Percentiles rank a stretch among this genome's conserved stretches.
These are phyloP conservation scores for Drosophila arizonae DNA, from an alignment of 1,140 invertebrate species.

Conservation along the genomic window DNA sequence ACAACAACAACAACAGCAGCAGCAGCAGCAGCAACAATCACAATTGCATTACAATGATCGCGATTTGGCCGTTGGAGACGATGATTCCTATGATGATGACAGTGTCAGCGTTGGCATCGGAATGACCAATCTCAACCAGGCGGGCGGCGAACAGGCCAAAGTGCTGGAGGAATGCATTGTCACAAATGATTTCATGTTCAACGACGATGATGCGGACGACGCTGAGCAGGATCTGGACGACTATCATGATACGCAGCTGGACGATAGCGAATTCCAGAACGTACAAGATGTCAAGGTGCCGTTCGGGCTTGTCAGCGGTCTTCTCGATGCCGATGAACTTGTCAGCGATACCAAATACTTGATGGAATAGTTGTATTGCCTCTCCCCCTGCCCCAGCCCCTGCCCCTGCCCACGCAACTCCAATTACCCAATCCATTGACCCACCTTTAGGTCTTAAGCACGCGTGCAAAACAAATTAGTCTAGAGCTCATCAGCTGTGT, in stretches of 20 bases:
- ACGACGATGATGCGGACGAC: constrained; percentile 47
- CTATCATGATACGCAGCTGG: constrained; percentile 44
- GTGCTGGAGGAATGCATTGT: constrained; percentile 74
- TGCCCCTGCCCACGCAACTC: neutral
- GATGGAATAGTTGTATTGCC: constrained; percentile 50
- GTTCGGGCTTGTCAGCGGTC: constrained; percentile 52
- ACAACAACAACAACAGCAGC: neutral
- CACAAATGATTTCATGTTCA: constrained; percentile 71
- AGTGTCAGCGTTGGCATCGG: constrained; percentile 13
- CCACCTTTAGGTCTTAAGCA: constrained; percentile 9
- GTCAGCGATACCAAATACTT: constrained; percentile 62
- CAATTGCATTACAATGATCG: constrained; percentile 8
- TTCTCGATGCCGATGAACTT: constrained; percentile 60
- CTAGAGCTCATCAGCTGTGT: constrained; percentile 32
- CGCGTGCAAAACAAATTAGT: constrained; percentile 12
- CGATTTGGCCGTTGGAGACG: neutral
- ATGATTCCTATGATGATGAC: constrained; percentile 38
- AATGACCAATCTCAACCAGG: constrained; percentile 33
- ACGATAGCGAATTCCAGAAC: constrained; percentile 46
- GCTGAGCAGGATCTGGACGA: constrained; percentile 33
- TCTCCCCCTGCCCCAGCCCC: neutral
- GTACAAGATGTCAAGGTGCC: constrained; percentile 53
- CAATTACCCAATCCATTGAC: neutral
- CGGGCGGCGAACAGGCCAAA: constrained; percentile 50
- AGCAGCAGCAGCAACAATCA: neutral